Evolutionary conservation across 2,113 vertebrate genomes (phyloP), one percentile per base, ranked within the genome.

Genomic region (Neolamprologus longior): DNA sequence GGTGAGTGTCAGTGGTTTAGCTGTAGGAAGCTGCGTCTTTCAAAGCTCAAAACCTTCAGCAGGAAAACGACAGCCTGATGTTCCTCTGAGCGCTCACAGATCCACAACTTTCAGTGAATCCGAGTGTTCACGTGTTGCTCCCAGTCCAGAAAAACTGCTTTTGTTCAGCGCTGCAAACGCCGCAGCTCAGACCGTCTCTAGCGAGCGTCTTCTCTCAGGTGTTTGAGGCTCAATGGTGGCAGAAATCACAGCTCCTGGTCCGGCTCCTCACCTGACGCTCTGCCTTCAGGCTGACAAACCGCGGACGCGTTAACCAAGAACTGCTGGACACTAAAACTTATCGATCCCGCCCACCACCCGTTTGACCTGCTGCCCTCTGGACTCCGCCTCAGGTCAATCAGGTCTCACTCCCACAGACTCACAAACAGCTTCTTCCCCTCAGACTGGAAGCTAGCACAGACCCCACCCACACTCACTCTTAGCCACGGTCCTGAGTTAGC

Each of bases 321-420:
- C 19, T 26, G 68, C 19, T 26, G 68, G 2, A 63, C 0, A 12
- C 17, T 19, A 7, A 63, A 11, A 0, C 17, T 63, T 1, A 35
- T 66, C 6, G 31, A 37, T 66, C 61, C 61, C 10, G 6, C 61
- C 61, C 31, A n/a, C 61, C 61, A 37, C 10, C 31, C 2, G 31
- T n/a, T 66, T 66, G 61, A 12, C 61, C 61, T 35, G 31, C 31
- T 35, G 31, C 17, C 61, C 61, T 66, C 17, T 66, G 61, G 61
- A 66, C 6, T 5, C 15, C 17, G 6, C 61, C 61, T 66, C 61
- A 7, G 61, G 31, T 66, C 61, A 35, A 66, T 66, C 61, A 37
- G 31, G 61, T n/a, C 31, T 35, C 61, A 37, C 61, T 66, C 61
- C 61, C 61, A n/a, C 61, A 66, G 31, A 66, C 31, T 66, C 61